A percentile compares a stretch with the other conserved stretches of the same genome.
phyloP scores from a whole-genome alignment of 2,113 vertebrate genomes.

The Semnornis frantzii region DNA sequence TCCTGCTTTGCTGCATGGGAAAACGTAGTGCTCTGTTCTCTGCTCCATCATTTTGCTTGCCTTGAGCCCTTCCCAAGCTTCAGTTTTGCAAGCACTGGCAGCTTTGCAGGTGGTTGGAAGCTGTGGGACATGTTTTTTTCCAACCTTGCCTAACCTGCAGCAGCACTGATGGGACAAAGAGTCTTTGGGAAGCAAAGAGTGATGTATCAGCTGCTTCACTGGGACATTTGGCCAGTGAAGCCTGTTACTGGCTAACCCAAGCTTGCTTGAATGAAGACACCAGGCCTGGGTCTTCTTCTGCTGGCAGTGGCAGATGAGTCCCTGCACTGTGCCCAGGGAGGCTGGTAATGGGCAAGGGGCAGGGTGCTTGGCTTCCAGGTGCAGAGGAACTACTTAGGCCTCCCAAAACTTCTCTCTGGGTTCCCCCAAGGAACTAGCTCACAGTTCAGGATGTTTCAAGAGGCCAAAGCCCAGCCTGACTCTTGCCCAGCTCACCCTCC shows the following conservation, averaged over 20 bases:
- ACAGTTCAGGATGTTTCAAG: neutral
- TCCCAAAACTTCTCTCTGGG: neutral
- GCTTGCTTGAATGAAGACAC: neutral
- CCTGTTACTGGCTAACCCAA: neutral
- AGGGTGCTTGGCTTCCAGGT: neutral
- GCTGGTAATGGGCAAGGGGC: neutral
- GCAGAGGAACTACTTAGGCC: neutral
- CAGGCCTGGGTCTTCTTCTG: neutral
- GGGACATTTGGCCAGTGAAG: neutral
- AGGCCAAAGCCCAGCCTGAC: neutral
- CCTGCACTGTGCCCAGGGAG: neutral
- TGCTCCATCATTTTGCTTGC: neutral
- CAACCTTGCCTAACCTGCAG: rapidly evolving
- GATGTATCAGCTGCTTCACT: neutral
- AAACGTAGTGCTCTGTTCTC: neutral
- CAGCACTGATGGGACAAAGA: neutral
- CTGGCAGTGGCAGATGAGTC: neutral
- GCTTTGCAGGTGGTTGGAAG: neutral
- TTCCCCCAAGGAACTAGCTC: neutral
- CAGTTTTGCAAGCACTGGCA: neutral
- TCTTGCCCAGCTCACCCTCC: neutral
- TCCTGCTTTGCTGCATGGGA: neutral
- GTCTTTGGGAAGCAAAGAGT: neutral
- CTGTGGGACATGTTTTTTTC: neutral
- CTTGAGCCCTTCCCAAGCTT: neutral